phyloP scores from a whole-genome alignment of 1,140 invertebrate species.

The Idris sp. region DNA sequence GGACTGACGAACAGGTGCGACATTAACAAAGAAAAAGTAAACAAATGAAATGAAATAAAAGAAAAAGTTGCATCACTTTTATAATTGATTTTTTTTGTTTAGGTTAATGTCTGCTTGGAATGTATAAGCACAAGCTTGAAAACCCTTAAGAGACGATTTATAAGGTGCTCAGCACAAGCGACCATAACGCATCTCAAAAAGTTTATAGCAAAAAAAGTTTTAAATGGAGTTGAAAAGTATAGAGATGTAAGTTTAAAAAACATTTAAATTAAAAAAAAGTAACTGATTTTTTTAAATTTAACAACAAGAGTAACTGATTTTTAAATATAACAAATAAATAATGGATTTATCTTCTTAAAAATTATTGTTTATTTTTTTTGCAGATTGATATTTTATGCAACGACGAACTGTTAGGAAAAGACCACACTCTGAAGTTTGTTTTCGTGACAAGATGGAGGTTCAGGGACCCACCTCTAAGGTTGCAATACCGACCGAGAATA shows the following conservation, averaged over 20 bases:
- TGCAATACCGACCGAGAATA: conserved; percentile 89
- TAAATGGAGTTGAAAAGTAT: conserved; percentile 94
- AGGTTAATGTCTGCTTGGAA: conserved; percentile 93
- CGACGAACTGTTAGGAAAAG: conserved; percentile 98
- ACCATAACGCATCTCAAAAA: conserved; percentile 98
- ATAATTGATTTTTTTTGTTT: conserved; percentile 11
- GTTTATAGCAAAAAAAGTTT: conserved; percentile 96
- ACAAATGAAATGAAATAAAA: conserved; percentile 9
- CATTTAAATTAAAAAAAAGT: no score
- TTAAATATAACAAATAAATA: no score
- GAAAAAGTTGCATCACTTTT: not conserved
- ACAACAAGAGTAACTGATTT: no score
- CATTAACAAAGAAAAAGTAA: no score
- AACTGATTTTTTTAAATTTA: no score
- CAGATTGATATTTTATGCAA: conserved; percentile 99
- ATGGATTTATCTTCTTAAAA: no score
- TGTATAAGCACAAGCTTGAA: conserved; percentile 91
- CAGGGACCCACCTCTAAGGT: conserved; percentile 90
- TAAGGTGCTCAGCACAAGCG: conserved; percentile 96
- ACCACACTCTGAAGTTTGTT: conserved; percentile 99
- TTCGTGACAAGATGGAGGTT: conserved; percentile 98
- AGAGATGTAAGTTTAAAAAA: conserved; percentile 88
- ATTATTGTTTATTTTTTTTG: conserved; percentile 64
- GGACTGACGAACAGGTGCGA: no score
- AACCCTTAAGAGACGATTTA: conserved; percentile 91